Percentiles rank a stretch among this genome's conserved stretches.
Conservation (phyloP, 2,888 invertebrate genomes). For the Orthosia cruda region DNA sequence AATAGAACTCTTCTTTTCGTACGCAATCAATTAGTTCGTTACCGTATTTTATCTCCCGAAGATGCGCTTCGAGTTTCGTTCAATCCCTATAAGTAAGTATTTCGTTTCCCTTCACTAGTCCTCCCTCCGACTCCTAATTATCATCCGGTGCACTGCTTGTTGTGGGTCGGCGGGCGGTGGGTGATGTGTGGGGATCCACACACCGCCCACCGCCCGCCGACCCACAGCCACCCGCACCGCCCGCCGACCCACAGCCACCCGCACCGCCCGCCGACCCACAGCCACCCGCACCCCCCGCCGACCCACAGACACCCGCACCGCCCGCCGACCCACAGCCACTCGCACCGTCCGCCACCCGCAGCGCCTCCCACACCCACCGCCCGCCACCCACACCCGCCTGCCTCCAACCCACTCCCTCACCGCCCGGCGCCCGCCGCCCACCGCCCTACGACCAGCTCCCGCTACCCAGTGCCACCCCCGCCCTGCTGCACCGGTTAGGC, state of each 20-base stretch:
- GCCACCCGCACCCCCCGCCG: neutral
- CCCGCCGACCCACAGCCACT: no score
- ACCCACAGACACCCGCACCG: neutral
- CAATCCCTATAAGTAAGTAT: constrained; percentile 35
- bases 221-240: neutral
- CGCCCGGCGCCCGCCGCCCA: neutral
- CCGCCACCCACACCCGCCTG: neutral
- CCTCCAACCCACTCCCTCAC: neutral
- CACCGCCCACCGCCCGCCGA: neutral
- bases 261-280: neutral
- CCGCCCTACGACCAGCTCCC: neutral
- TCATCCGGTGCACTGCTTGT: neutral
- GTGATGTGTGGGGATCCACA: no score
- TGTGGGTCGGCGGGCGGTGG: no score
- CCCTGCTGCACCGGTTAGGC: neutral
- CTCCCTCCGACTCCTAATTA: constrained; percentile 2
- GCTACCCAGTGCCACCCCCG: neutral
- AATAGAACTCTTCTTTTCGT: neutral
- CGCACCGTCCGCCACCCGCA: neutral
- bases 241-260: neutral
- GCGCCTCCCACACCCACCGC: neutral
- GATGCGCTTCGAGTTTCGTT: constrained; percentile 21
- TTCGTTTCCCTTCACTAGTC: neutral
- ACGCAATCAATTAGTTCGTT: constrained; percentile 23
- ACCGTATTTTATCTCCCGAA: constrained; percentile 8